Base-by-base conservation (phyloP, 2,113 vertebrate species). In the Mustelus asterias region DNA sequence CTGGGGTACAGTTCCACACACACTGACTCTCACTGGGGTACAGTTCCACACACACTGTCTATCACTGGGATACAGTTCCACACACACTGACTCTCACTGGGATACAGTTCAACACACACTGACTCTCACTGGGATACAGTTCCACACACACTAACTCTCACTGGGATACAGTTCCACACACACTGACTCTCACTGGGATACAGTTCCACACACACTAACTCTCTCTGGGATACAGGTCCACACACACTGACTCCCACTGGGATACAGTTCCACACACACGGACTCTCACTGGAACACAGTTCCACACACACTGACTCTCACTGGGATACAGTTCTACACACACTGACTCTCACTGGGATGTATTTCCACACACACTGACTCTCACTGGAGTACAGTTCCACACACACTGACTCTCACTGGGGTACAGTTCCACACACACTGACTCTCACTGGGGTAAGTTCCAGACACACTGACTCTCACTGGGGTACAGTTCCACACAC, bases 211-310 rank as follows among this genome's bases (percentile, higher is more conserved):
- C 6, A n/a, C n/a, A n/a, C n/a, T n/a, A n/a, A n/a, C n/a, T n/a
- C n/a, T n/a, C n/a, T n/a, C n/a, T n/a, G n/a, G n/a, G n/a, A n/a
- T n/a, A n/a, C n/a, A n/a, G n/a, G n/a, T n/a, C n/a, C n/a, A n/a
- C n/a, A n/a, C n/a, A 72, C 78, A 83, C 78, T 80, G 78, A 80
- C n/a, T 80, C 78, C 41, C 78, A 80, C 78, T 80, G n/a, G 78
- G 78, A 14, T 37, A 80, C 78, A 37, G 78, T 80, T 0, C 78
- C 78, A 80, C 78, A 80, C 13, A 18, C 78, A 83, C 78, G 18
- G 78, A 41, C 14, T 83, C 78, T 83, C 78, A 83, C 78, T 83
- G 78, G 78, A n/a, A 14, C 6, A 83, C 78, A 41, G 78, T 80
- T 5, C 78, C n/a, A 41, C n/a, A 83, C n/a, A 83, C 78, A 83